A percentile compares a stretch with the other conserved stretches of the same genome.
Conservation (phyloP, 2,113 vertebrate species). For the Rhinopomastus cyanomelas region DNA sequence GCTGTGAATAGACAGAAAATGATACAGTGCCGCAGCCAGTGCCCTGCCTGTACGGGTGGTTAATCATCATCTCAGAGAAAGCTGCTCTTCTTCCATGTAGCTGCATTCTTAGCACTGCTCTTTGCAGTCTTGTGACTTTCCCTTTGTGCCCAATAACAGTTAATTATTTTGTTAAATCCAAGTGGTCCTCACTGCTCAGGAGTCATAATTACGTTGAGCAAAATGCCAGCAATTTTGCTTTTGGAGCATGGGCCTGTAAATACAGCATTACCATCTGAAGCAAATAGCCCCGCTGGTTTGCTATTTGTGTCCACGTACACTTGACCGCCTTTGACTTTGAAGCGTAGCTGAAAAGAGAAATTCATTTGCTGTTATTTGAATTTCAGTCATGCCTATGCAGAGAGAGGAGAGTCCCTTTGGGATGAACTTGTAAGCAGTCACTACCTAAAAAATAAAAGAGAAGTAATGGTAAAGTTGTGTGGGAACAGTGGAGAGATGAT, state of each 20-base stretch:
- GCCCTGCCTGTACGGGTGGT: not conserved
- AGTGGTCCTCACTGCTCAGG: not conserved
- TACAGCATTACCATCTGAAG: constrained; percentile 8
- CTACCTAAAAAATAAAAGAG: not conserved
- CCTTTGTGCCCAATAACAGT: constrained; percentile 20
- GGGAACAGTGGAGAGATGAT: not conserved
- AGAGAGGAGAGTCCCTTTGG: not conserved
- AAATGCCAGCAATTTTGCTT: constrained; percentile 30
- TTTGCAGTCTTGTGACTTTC: constrained; percentile 40
- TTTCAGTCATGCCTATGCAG: not conserved
- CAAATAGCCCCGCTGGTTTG: not conserved
- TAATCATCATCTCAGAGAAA: constrained; percentile 10
- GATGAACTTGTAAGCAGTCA: not conserved
- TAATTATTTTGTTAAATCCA: constrained; percentile 42
- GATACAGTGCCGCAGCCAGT: not conserved
- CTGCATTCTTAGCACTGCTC: not conserved
- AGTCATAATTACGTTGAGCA: constrained; percentile 39
- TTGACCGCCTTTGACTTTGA: constrained; percentile 38
- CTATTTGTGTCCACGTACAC: not conserved
- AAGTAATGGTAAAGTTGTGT: not conserved
- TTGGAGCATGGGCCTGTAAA: constrained; percentile 15
- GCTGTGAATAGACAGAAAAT: constrained; percentile 25
- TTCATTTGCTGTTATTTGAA: constrained; percentile 5
- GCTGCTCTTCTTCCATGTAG: not conserved
- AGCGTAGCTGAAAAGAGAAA: constrained; percentile 5